Evolutionary conservation across 2,113 vertebrate genomes (phyloP), one percentile per base, ranked within the genome.

Genomic region (Odocoileus virginianus): DNA sequence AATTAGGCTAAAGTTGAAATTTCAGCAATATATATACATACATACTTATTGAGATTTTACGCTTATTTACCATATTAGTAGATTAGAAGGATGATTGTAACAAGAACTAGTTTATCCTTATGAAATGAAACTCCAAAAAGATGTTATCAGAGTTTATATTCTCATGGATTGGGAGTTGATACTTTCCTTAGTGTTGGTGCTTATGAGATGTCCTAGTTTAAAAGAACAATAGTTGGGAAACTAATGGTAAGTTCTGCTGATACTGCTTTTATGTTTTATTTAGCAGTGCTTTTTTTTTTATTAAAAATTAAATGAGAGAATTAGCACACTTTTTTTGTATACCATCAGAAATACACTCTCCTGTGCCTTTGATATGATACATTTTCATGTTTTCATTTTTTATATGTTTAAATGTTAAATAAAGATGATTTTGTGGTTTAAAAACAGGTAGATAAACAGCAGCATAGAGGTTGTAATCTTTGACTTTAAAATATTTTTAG

Each of bases 401-500:
- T 40, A 19, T 96, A 87, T 76, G 19, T 91, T 71, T 85, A 81
- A 16, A 36, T 82, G 33, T 67, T 84, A 87, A 64, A 91, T 84
- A 79, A 58, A 93, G 23, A 45, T 91, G 33, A 76, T 90, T 91
- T 93, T 96, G 23, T 91, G 33, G 14, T 25, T 25, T 96, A 61
- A 92, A 60, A 87, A 47, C 3, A 91, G 15, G 28, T 54, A 81
- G 30, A 58, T 83, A 36, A 84, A 92, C 17, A 83, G 83, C 6
- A 89, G 12, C 54, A 91, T 84, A 76, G 55, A 64, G 30, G 6
- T 92, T 95, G 74, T 86, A 84, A 45, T 88, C 47, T 83, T 78
- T 93, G 58, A 81, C 40, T 90, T 95, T 96, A 76, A 96, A 95
- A 93, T 45, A 54, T 76, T 88, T 96, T 92, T 58, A 82, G 45